A percentile compares a stretch with the other conserved stretches of the same genome.
phyloP scores from a whole-genome alignment of 2,888 invertebrate genomes.

The Heliconius aoede region DNA sequence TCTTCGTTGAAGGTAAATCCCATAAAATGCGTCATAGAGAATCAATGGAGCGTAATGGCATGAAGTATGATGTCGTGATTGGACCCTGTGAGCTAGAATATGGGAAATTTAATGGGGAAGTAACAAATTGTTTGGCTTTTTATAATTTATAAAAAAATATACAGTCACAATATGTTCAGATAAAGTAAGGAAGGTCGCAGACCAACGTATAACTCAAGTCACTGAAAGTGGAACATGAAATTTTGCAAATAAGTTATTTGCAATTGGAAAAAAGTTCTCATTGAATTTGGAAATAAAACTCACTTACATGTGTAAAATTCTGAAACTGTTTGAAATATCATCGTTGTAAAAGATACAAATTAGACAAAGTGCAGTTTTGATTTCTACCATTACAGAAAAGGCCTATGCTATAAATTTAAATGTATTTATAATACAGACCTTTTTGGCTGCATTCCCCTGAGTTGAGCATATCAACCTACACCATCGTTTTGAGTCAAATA shows the following conservation, averaged over 20 bases:
- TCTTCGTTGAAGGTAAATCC: conserved; percentile 52
- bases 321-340: no score
- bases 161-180: no score
- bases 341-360: no score
- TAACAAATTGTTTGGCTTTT: not conserved
- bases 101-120: conserved; percentile 6
- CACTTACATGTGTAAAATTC: no score
- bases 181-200: no score
- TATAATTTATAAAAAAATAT: not conserved
- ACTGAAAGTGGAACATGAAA: no score
- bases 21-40: conserved; percentile 58
- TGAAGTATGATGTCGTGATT: conserved; percentile 44
- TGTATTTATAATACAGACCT: not conserved
- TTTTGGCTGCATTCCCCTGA: not conserved
- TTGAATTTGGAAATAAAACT: no score
- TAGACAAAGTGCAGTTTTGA: no score
- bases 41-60: conserved; percentile 60
- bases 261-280: no score
- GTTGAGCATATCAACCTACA: not conserved
- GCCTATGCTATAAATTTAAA: no score
- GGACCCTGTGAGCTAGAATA: conserved; percentile 27
- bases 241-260: no score
- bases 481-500: not conserved
- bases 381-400: not conserved
- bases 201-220: no score